phyloP scores from a whole-genome alignment of 2,888 invertebrate genomes.

The Thera britannica region DNA sequence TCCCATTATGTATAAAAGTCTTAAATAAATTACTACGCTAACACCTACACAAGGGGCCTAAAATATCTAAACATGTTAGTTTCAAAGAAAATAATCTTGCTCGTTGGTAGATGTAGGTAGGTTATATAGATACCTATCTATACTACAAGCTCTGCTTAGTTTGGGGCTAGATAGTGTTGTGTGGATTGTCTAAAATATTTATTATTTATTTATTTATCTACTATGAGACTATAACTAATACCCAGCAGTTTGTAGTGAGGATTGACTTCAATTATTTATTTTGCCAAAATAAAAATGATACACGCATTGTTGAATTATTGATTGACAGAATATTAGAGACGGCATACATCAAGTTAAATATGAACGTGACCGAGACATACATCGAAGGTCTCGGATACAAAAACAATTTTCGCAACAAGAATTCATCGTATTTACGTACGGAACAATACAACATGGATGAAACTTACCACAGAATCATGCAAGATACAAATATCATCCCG shows the following conservation, averaged over 20 bases:
- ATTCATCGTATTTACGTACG: slow-evolving; percentile 24
- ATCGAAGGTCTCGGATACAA: slow-evolving; percentile 18
- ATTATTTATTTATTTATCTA: too few relatives aligned
- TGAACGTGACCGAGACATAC: slow-evolving; percentile 31
- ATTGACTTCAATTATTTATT: slow-evolving; percentile 11
- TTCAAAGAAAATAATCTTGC: slow-evolving; percentile 4
- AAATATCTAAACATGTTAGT: slow-evolving; percentile 4
- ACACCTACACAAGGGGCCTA: slow-evolving; percentile 3
- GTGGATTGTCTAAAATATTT: too few relatives aligned
- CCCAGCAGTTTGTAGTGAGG: neutral
- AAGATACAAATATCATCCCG: slow-evolving; percentile 38
- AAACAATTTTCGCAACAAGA: slow-evolving; percentile 26
- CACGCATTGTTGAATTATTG: slow-evolving; percentile 8
- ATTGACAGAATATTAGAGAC: slow-evolving; percentile 24
- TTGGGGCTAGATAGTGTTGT: too few relatives aligned
- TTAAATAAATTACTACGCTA: slow-evolving; percentile 5
- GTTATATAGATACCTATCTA: too few relatives aligned
- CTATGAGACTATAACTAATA: neutral
- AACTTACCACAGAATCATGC: slow-evolving; percentile 39
- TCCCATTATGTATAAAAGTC: slow-evolving; percentile 6
- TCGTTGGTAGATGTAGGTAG: neutral
- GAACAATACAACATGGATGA: slow-evolving; percentile 33
- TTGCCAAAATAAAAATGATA: slow-evolving; percentile 16
- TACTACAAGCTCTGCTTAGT: too few relatives aligned
- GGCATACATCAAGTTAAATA: slow-evolving; percentile 13